Evolutionary conservation across 2,888 invertebrate species (phyloP).

Genomic region (Dicyrtomina minuta): DNA sequence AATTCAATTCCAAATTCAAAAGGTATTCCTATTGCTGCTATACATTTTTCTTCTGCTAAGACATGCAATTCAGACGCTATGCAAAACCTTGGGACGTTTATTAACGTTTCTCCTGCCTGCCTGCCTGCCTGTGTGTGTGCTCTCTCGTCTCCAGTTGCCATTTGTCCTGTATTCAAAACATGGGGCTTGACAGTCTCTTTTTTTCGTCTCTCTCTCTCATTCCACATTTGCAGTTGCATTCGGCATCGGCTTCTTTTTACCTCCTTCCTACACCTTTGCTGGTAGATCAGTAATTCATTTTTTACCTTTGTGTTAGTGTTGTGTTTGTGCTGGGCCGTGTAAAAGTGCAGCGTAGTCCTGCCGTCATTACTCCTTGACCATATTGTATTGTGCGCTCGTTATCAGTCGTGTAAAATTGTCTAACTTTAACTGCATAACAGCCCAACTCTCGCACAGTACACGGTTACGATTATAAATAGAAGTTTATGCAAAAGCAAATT

Average conservation of each 20-base stretch:
- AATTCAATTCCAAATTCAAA: conserved; percentile 6
- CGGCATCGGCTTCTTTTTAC: conserved; percentile 12
- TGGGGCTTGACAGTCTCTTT: conserved; percentile 7
- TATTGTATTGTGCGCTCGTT: conserved; percentile 6
- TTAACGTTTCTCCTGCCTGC: background rate
- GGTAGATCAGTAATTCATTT: background rate
- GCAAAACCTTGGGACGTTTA: no score
- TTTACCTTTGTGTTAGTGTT: background rate
- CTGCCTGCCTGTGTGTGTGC: background rate
- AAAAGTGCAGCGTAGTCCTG: background rate
- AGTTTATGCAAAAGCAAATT: conserved; percentile 13
- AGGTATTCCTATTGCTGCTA: conserved; percentile 1
- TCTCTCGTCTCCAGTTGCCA: conserved; percentile 16
- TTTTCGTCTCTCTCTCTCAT: background rate
- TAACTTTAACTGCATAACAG: no score
- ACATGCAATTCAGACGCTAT: background rate
- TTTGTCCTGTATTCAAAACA: conserved; percentile 17
- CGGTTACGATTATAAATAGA: background rate
- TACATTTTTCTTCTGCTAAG: background rate
- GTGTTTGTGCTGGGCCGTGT: background rate
- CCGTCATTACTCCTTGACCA: background rate
- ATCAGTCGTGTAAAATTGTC: background rate
- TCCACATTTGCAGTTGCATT: background rate
- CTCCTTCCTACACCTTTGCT: background rate
- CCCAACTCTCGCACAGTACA: background rate